Base-by-base conservation (phyloP, 2,888 invertebrate species). In the Boloria selene region DNA sequence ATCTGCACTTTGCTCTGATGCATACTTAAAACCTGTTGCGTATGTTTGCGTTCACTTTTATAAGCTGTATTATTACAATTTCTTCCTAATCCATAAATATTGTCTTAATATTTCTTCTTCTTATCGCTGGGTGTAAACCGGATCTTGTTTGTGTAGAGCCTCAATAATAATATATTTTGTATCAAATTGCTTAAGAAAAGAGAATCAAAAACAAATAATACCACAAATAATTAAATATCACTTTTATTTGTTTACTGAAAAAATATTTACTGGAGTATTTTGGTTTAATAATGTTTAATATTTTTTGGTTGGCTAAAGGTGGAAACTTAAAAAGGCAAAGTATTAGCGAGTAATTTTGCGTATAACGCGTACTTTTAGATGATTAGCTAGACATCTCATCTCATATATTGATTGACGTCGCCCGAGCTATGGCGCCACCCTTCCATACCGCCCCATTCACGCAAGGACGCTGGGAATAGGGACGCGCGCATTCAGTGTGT, bases 331-430 rank as follows among this genome's bases (percentile, higher is more conserved):
- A 4, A 26, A 22, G 4, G 7, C 13, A n/a, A 18, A 44, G 10
- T 16, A 16, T 13, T n/a, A 13, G 14, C 16, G 14, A 16, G 10
- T 51, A 44, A 51, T 26, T 31, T 17, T 45, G 17, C 16, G 53
- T 54, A 62, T 58, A 65, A 60, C 59, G 69, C 75, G 18, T 42
- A 58, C 44, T 16, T 68, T 76, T 76, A 64, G 72, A 72, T 79
- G 77, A 86, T 87, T 85, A 85, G 77, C 80, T 73, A 71, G 78
- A 76, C 80, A 81, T 80, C 82, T 85, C 86, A 86, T 91, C 89
- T 86, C 84, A 85, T 84, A 88, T 92, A 92, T 92, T 92, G 91
- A 92, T 92, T 91, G 90, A 90, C 86, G 86, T 84, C 82, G 73
- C 83, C 83, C 83, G 81, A 83, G 80, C 87, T 77, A 86, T 82